Evolutionary conservation across 2,113 vertebrate genomes (phyloP).

Genomic region (Rhinoptilus africanus): DNA sequence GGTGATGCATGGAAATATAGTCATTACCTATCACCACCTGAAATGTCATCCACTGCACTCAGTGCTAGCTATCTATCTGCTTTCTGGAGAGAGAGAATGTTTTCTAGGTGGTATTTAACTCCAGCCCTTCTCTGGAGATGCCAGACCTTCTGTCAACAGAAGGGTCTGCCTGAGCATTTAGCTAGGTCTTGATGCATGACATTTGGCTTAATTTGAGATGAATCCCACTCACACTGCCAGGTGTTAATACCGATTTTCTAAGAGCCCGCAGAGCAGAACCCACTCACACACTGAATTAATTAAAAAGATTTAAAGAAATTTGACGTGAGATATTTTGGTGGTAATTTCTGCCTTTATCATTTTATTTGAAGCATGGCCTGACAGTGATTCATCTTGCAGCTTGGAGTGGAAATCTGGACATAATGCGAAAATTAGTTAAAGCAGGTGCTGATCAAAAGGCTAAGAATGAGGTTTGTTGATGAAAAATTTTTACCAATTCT

Average conservation of each 20-base stretch:
- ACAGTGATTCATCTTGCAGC: constrained; percentile 86
- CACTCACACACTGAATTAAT: not conserved
- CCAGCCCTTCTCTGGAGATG: not conserved
- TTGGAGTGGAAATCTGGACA: constrained; percentile 87
- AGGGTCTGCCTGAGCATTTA: not conserved
- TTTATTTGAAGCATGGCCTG: constrained; percentile 81
- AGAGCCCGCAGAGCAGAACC: not conserved
- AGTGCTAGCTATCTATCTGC: not conserved
- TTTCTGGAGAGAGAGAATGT: not conserved
- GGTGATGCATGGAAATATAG: not conserved
- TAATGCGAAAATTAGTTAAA: constrained; percentile 84
- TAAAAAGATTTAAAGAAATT: not conserved
- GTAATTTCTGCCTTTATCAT: constrained; percentile 6
- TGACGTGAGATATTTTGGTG: not conserved
- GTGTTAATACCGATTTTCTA: not conserved
- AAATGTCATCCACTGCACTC: not conserved
- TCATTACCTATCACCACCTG: not conserved
- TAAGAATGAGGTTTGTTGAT: constrained; percentile 78
- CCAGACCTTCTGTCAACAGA: not conserved
- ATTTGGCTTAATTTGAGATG: not conserved
- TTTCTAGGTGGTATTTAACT: not conserved
- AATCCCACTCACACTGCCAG: not conserved
- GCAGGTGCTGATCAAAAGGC: constrained; percentile 86
- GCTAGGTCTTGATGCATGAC: not conserved
- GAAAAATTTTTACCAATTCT: not conserved